A percentile compares a stretch with the other conserved stretches of the same genome.
phyloP scores from a whole-genome alignment of 2,888 invertebrate species.

The Metallyticus violacea region DNA sequence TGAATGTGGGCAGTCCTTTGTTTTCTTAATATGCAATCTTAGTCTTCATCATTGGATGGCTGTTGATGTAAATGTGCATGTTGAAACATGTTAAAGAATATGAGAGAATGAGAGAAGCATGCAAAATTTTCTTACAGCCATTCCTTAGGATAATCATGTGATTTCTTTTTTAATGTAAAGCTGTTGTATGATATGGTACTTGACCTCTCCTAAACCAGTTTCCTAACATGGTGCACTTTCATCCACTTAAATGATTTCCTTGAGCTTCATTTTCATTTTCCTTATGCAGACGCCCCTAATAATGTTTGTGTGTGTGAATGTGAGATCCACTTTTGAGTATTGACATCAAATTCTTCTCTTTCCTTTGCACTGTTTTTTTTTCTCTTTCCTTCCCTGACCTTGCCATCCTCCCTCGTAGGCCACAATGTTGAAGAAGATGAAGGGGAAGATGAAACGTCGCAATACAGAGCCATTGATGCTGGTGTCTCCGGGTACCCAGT shows the following conservation, averaged over 20 bases:
- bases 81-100: not conserved
- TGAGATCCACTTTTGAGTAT: slow-evolving; percentile 29
- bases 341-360: slow-evolving; percentile 34
- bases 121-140: slow-evolving; percentile 27
- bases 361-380: slow-evolving; percentile 40
- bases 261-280: slow-evolving; percentile 22
- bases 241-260: slow-evolving; percentile 27
- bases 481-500: slow-evolving; percentile 51
- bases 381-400: slow-evolving; percentile 49
- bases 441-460: slow-evolving; percentile 93
- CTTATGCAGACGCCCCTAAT: not conserved
- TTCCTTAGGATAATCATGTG: slow-evolving; percentile 35
- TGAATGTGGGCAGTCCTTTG: not conserved
- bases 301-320: slow-evolving; percentile 26
- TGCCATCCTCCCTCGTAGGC: slow-evolving; percentile 65
- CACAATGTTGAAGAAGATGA: slow-evolving; percentile 99
- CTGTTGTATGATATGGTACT: not conserved
- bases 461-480: slow-evolving; percentile 84
- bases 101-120: not conserved
- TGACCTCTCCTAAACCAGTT: not conserved
- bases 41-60: not conserved
- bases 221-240: not conserved
- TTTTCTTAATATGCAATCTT: not conserved
- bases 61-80: not conserved
- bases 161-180: slow-evolving; percentile 13